Evolutionary conservation across 2,888 invertebrate genomes (phyloP).

Genomic region (Trachelus iudaicus): DNA sequence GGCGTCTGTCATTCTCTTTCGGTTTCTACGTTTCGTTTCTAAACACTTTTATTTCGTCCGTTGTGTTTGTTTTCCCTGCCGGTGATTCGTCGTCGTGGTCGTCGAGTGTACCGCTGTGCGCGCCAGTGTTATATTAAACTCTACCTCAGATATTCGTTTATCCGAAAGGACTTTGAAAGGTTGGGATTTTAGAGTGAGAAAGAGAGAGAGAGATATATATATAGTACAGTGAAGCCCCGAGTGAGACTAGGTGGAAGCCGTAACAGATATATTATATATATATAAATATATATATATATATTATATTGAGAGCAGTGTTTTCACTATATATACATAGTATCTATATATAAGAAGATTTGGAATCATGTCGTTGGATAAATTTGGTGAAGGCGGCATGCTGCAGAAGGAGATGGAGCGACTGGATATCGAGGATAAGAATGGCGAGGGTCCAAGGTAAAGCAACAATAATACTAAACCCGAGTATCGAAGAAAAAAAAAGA

Average conservation of each 20-base stretch:
- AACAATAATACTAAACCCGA: neutral
- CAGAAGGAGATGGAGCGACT: conserved; percentile 62
- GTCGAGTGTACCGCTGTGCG: neutral
- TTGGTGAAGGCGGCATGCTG: conserved; percentile 52
- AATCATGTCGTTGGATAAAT: conserved; percentile 61
- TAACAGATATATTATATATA: conserved; percentile 11
- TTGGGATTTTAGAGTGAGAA: neutral
- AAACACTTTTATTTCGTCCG: neutral
- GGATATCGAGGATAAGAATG: conserved; percentile 62
- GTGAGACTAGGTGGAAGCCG: conserved; percentile 11
- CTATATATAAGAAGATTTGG: neutral
- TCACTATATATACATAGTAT: neutral
- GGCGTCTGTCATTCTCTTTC: neutral
- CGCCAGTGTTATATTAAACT: conserved; percentile 34
- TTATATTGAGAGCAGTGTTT: conserved; percentile 25
- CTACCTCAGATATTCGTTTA: conserved; percentile 29
- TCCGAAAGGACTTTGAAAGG: neutral
- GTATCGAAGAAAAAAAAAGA: neutral
- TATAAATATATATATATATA: conserved; percentile 29
- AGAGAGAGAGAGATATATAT: conserved; percentile 1
- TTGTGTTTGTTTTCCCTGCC: neutral
- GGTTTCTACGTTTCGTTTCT: neutral
- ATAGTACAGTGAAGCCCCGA: conserved; percentile 15
- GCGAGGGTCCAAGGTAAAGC: conserved; percentile 58
- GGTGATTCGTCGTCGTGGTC: neutral